A percentile compares a stretch with the other conserved stretches of the same genome.
These are phyloP conservation scores for Rhinatrema bivittatum DNA, from an alignment of 2,797 vertebrate species.

Conservation along the genomic window DNA sequence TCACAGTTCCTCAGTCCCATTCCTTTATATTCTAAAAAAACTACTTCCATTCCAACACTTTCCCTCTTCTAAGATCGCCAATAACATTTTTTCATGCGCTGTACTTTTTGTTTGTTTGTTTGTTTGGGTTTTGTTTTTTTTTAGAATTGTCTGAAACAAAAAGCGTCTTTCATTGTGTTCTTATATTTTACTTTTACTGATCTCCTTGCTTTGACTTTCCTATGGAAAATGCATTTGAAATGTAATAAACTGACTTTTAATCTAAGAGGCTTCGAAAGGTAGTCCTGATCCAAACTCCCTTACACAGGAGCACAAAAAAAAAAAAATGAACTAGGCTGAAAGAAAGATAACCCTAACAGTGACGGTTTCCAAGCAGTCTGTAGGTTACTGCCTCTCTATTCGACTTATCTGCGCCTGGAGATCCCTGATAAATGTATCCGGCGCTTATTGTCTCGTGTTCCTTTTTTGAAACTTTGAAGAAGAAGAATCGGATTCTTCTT, in stretches of 20 bases:
- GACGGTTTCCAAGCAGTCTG: conserved; percentile 5
- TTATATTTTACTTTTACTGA: conserved; percentile 23
- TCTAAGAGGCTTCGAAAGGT: conserved; percentile 42
- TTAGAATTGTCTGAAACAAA: too few relatives aligned
- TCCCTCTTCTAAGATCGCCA: too few relatives aligned
- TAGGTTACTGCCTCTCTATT: conserved; percentile 1
- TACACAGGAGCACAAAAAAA: neutral
- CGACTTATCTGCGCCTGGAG: conserved; percentile 18
- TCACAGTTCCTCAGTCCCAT: too few relatives aligned
- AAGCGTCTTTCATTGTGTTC: conserved; percentile 20
- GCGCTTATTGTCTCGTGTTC: too few relatives aligned
- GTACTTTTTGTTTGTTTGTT: too few relatives aligned
- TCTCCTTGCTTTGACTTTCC: conserved; percentile 25
- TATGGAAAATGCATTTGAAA: conserved; percentile 20
- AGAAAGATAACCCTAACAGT: conserved; percentile 15
- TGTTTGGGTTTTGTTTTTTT: too few relatives aligned
- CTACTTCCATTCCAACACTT: too few relatives aligned
- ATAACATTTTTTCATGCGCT: too few relatives aligned
- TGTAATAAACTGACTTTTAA: conserved; percentile 46
- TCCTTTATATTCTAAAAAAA: too few relatives aligned
- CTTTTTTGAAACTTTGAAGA: too few relatives aligned
- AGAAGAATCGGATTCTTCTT: too few relatives aligned
- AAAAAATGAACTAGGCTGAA: conserved; percentile 5
- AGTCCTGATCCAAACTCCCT: conserved; percentile 32
- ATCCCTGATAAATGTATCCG: conserved; percentile 18